A percentile compares a stretch with the other conserved stretches of the same genome.
Evolutionary conservation across 2,113 vertebrate species (phyloP).

Genomic region (Laticauda colubrina): DNA sequence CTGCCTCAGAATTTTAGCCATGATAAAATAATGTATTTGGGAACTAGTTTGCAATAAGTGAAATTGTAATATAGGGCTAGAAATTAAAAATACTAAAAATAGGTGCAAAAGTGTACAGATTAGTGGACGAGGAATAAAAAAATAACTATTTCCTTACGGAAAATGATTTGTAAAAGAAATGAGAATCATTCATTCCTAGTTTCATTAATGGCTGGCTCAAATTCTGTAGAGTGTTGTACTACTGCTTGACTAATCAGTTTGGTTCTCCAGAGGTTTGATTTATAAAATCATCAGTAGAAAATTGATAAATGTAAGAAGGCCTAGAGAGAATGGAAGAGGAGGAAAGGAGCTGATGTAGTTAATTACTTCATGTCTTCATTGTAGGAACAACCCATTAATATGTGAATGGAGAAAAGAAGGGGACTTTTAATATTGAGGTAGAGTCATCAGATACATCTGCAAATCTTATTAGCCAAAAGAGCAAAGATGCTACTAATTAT

Average conservation of each 20-base stretch:
- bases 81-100: neutral
- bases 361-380: neutral
- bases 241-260: neutral
- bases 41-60: neutral
- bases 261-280: neutral
- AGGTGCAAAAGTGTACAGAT: neutral
- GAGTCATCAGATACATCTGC: neutral
- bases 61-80: neutral
- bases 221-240: neutral
- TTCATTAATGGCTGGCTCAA: neutral
- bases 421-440: neutral
- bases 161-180: neutral
- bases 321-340: neutral
- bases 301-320: neutral
- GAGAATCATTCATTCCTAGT: neutral
- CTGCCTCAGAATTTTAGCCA: neutral
- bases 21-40: neutral
- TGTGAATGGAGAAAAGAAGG: neutral
- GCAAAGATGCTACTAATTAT: neutral
- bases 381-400: neutral
- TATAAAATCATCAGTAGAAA: neutral
- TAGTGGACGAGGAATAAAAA: accelerated
- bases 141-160: neutral
- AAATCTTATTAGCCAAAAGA: neutral
- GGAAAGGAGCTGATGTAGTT: neutral